Conservation (phyloP, 2,888 invertebrate genomes). For the Chloroclysta siterata region DNA sequence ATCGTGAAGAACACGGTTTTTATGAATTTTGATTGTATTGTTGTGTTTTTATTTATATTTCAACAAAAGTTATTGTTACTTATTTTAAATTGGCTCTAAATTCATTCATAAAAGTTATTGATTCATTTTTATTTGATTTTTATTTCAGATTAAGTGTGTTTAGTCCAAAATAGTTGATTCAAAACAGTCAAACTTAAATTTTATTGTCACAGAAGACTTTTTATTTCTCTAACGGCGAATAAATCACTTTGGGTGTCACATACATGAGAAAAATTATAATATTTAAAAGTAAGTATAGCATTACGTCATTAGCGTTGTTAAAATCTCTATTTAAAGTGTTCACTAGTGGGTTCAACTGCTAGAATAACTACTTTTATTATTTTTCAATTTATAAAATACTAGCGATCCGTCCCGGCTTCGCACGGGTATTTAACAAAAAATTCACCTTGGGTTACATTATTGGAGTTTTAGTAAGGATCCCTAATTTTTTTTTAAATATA, state of each 20-base stretch:
- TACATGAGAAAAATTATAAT: neutral
- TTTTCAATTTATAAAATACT: too few relatives aligned
- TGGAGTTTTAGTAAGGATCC: too few relatives aligned
- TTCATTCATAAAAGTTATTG: constrained; percentile 19
- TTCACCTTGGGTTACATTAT: too few relatives aligned
- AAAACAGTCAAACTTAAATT: constrained; percentile 14
- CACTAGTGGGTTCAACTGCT: too few relatives aligned
- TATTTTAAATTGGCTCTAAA: constrained; percentile 29
- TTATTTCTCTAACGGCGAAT: constrained; percentile 1
- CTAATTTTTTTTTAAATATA: too few relatives aligned
- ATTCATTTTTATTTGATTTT: constrained; percentile 26
- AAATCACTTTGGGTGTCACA: neutral
- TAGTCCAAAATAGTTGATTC: constrained; percentile 17
- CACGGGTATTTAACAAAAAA: too few relatives aligned
- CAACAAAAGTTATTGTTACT: constrained; percentile 27
- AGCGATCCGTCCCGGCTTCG: too few relatives aligned
- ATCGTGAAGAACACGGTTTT: constrained; percentile 30
- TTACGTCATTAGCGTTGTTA: too few relatives aligned
- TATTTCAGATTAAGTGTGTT: constrained; percentile 17
- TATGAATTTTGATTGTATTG: constrained; percentile 38
- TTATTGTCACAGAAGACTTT: constrained; percentile 21
- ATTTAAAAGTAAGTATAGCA: too few relatives aligned
- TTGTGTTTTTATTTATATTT: constrained; percentile 30
- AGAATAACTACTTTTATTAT: too few relatives aligned
- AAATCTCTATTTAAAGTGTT: too few relatives aligned